These are phyloP conservation scores for Callaeas wilsoni DNA, from an alignment of 2,113 vertebrate species.

Conservation along the genomic window DNA sequence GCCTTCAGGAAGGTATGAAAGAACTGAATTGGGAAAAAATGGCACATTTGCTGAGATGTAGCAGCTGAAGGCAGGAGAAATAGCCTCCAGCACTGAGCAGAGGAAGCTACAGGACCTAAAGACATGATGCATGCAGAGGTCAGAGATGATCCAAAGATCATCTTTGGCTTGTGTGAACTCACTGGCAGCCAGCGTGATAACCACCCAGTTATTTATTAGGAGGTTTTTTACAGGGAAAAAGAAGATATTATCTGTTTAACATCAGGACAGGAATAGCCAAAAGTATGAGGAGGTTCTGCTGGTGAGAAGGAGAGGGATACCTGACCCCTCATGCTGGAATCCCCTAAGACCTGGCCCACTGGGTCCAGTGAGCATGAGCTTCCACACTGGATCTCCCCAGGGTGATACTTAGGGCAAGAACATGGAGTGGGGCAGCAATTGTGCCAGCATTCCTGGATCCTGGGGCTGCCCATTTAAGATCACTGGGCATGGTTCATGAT, in stretches of 20 bases:
- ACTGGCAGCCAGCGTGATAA: background rate
- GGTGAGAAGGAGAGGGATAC: background rate
- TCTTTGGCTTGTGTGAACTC: background rate
- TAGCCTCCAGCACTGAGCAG: background rate
- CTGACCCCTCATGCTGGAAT: background rate
- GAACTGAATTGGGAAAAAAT: background rate
- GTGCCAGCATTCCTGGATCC: background rate
- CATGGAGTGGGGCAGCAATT: background rate
- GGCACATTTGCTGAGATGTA: background rate
- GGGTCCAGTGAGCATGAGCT: background rate
- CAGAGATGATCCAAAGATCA: background rate
- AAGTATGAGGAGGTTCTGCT: background rate
- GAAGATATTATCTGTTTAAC: background rate
- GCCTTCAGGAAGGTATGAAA: background rate
- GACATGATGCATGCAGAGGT: background rate
- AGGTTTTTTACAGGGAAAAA: background rate
- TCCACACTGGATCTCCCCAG: background rate
- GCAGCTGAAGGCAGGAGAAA: background rate
- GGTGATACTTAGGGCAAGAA: rapidly evolving
- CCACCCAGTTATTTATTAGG: background rate
- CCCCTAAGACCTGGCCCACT: background rate
- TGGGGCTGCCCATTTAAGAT: background rate
- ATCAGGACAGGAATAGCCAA: background rate
- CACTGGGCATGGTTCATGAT: background rate
- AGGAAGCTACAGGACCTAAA: background rate